Percentiles rank a stretch among this genome's conserved stretches.
phyloP scores from a whole-genome alignment of 2,888 invertebrate species.

The Dichetophora obliterata region DNA sequence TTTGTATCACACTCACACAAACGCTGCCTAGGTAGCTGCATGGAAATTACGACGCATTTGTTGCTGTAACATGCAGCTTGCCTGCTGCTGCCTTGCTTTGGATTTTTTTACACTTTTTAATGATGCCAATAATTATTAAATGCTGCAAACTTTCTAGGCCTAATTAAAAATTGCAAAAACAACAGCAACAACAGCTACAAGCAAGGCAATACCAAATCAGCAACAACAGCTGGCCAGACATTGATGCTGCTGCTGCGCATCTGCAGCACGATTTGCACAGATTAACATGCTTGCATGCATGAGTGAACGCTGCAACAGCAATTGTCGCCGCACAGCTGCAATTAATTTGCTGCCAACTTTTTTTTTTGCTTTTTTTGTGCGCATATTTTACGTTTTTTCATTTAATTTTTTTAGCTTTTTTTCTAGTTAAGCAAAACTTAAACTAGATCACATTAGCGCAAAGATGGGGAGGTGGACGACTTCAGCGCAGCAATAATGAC shows the following conservation, averaged over 20 bases:
- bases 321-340: slow-evolving; percentile 44
- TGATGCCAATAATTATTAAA: slow-evolving; percentile 31
- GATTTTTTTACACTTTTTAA: slow-evolving; percentile 4
- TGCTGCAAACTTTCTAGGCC: slow-evolving; percentile 37
- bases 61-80: neutral
- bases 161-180: slow-evolving; percentile 35
- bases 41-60: slow-evolving; percentile 17
- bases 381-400: neutral
- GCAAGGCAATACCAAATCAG: neutral
- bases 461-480: neutral
- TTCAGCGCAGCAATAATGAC: neutral
- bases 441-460: slow-evolving; percentile 40
- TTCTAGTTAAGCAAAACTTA: neutral
- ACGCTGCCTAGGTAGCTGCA: neutral
- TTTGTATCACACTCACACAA: neutral
- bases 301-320: neutral
- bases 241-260: slow-evolving; percentile 15
- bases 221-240: slow-evolving; percentile 5
- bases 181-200: neutral
- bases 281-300: slow-evolving; percentile 8
- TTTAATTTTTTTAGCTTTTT: neutral
- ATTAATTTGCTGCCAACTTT: slow-evolving; percentile 38
- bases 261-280: neutral
- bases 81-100: neutral
- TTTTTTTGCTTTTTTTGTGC: neutral